Evolutionary conservation across 2,797 vertebrate genomes (phyloP).

Genomic region (Chelonia mydas): DNA sequence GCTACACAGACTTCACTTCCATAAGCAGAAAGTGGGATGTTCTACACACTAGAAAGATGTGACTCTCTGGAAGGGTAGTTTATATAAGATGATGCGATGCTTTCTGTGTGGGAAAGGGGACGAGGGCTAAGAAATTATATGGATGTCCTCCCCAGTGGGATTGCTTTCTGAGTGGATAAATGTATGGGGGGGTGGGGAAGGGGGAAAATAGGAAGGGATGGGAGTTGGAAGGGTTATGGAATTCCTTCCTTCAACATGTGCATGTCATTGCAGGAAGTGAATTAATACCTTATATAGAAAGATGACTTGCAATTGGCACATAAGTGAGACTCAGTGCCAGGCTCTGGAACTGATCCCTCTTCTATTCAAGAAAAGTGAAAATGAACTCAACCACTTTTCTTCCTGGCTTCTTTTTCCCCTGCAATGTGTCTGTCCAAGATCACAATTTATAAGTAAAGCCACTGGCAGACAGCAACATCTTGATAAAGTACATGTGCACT

Average conservation of each 20-base stretch:
- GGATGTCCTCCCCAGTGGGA: neutral
- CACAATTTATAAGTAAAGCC: slow-evolving; percentile 59
- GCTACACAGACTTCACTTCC: neutral
- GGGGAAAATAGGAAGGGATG: neutral
- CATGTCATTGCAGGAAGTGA: slow-evolving; percentile 58
- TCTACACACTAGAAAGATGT: slow-evolving; percentile 15
- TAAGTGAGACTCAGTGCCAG: slow-evolving; percentile 51
- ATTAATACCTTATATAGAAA: slow-evolving; percentile 69
- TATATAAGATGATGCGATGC: accelerated
- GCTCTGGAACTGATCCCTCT: slow-evolving; percentile 67
- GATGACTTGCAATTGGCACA: slow-evolving; percentile 68
- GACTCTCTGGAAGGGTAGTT: neutral
- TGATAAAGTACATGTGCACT: slow-evolving; percentile 35
- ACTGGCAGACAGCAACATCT: slow-evolving; percentile 58
- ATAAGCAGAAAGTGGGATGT: neutral
- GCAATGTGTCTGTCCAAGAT: slow-evolving; percentile 57
- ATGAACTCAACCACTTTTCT: slow-evolving; percentile 55
- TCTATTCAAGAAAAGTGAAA: slow-evolving; percentile 70
- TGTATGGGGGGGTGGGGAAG: neutral
- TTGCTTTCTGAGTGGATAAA: neutral
- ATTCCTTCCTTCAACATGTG: slow-evolving; percentile 27
- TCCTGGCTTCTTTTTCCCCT: slow-evolving; percentile 55
- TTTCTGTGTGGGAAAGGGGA: neutral
- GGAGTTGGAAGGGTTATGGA: neutral
- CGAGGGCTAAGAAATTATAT: neutral